Base-by-base conservation (phyloP, 1,140 invertebrate genomes). In the Drosophila ambigua region DNA sequence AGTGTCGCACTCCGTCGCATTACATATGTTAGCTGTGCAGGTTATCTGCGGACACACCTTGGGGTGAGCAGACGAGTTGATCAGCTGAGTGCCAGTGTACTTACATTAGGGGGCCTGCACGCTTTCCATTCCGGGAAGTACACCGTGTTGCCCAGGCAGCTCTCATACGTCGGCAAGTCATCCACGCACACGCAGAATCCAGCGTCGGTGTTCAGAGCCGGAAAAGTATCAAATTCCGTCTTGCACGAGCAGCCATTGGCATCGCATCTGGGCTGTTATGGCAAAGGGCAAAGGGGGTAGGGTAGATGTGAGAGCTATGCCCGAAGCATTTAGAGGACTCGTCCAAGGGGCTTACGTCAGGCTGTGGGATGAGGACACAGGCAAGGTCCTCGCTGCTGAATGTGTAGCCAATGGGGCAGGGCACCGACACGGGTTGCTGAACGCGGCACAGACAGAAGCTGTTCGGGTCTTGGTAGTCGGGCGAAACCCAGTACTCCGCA, bases 401-500 rank as follows among this genome's bases (percentile, higher is more conserved):
- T 2, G 82, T 76, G 20, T 82, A 85, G 35, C 82, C 82, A 49
- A 75, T 63, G 23, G 81, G 72, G 5, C 90, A 91, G 16, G 72
- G 54, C 4, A 83, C 77, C 9, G 80, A 9, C 2, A 60, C 16
- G 5, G 77, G 72, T 9, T 77, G 31, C 4, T 55, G 62, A 11
- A 61, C 77, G 13, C 79, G 71, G 31, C 90, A 91, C 9, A 83
- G 4, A 26, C 90, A 91, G 52, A 85, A 85, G 13, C 55, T 67
- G 35, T 85, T 55, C 3, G 60, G 6, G 51, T 85, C 77, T 0
- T 57, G 60, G n/a, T 66, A 75, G 48, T 85, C 63, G 2, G 50
- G 31, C 0, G 55, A 65, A 2, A 71, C 35, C 0, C 26, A 39
- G 41, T 82, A 87, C 11, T 87, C 75, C 0, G 7, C 1, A 15